phyloP scores from a whole-genome alignment of 2,797 vertebrate species.

The Clarias pachynema region DNA sequence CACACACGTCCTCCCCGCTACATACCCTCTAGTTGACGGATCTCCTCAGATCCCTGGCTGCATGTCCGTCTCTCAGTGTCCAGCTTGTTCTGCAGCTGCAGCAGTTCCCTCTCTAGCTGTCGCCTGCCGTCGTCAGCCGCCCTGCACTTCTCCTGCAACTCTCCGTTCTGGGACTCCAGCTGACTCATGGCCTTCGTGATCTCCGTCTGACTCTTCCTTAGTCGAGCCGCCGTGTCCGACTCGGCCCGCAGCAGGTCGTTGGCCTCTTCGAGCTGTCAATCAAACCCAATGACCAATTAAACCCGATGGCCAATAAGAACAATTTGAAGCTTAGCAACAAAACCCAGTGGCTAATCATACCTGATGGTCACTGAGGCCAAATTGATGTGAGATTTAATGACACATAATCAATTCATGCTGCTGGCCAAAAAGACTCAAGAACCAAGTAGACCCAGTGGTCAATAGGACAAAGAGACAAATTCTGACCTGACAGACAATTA shows the following conservation, averaged over 20 bases:
- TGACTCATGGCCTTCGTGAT: conserved; percentile 89
- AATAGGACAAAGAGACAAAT: no score
- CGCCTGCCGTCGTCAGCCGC: conserved; percentile 84
- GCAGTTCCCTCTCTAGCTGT: conserved; percentile 64
- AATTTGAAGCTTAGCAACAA: not conserved
- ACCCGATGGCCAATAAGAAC: not conserved
- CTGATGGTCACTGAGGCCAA: not conserved
- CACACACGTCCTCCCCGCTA: no score
- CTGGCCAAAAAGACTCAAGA: not conserved
- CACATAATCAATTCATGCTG: not conserved
- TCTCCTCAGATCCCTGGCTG: conserved; percentile 95
- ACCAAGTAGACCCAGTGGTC: not conserved
- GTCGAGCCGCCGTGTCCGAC: conserved; percentile 91
- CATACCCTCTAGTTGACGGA: conserved; percentile 92
- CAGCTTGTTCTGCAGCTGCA: conserved; percentile 84
- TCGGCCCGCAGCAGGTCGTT: conserved; percentile 93
- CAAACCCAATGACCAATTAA: not conserved
- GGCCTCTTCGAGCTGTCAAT: conserved; percentile 89
- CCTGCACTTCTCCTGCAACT: conserved; percentile 90
- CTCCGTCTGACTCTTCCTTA: conserved; percentile 94
- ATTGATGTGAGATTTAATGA: not conserved
- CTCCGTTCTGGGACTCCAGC: conserved; percentile 89
- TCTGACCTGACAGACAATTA: not conserved
- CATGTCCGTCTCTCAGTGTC: conserved; percentile 92
- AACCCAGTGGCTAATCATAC: not conserved